phyloP scores from a whole-genome alignment of 2,113 vertebrate genomes.

The Poeciliopsis turrubarensis region DNA sequence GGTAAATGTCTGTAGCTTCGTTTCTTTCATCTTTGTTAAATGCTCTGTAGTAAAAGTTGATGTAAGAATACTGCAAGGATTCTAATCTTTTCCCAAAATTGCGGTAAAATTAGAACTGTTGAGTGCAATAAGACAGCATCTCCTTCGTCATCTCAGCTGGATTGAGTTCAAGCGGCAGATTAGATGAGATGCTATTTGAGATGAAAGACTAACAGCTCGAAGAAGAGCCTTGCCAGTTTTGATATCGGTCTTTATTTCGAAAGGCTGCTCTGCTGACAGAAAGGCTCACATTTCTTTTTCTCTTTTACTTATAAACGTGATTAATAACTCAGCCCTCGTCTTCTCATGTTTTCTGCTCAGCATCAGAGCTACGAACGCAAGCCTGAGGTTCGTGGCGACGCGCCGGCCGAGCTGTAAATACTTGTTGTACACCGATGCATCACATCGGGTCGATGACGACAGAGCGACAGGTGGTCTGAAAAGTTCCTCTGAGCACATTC shows the following conservation, averaged over 20 bases:
- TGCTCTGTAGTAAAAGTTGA: background rate
- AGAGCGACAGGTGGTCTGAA: constrained; percentile 53
- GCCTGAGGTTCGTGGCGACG: constrained; percentile 3
- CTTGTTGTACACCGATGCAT: constrained; percentile 11
- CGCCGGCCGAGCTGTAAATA: constrained; percentile 31
- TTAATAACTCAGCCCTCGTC: constrained; percentile 7
- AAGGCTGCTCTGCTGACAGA: constrained; percentile 2
- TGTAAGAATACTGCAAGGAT: constrained; percentile 3
- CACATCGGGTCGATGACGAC: constrained; percentile 30
- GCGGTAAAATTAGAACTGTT: too few species aligned
- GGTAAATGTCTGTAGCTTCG: too few species aligned
- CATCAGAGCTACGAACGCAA: constrained; percentile 5
- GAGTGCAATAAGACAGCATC: background rate
- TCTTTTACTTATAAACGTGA: constrained; percentile 8
- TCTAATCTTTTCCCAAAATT: background rate
- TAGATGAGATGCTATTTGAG: constrained; percentile 25
- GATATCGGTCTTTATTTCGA: constrained; percentile 16
- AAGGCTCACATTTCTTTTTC: background rate
- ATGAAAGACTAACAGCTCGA: constrained; percentile 32
- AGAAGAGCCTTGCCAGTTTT: constrained; percentile 15
- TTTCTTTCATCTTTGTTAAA: too few species aligned
- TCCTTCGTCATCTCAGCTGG: constrained; percentile 39
- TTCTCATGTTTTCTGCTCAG: background rate
- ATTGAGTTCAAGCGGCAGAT: constrained; percentile 40
- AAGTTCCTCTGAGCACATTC: constrained; percentile 33